Percentiles rank a stretch among this genome's conserved stretches.
Evolutionary conservation across 2,888 invertebrate species (phyloP).

Genomic region (Euproctis similis): DNA sequence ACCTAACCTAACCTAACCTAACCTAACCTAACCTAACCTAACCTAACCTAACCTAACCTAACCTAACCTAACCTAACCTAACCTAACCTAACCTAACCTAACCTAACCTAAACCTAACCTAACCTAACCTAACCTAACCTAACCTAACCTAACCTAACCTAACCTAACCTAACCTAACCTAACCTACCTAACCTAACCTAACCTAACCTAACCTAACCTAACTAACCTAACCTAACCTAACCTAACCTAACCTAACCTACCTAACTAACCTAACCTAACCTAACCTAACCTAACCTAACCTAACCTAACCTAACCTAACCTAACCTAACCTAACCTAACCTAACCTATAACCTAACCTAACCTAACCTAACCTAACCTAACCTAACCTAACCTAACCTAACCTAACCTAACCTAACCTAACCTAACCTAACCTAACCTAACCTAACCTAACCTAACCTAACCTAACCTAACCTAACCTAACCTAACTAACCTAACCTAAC

Average conservation of each 20-base stretch:
- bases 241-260: too few relatives aligned
- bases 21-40: constrained; percentile 5
- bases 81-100: constrained; percentile 5
- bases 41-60: constrained; percentile 4
- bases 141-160: constrained; percentile 4
- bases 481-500: constrained; percentile 3
- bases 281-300: constrained; percentile 9
- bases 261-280: constrained; percentile 12
- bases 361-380: constrained; percentile 9
- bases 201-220: constrained; percentile 11
- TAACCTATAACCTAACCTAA: constrained; percentile 9
- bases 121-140: constrained; percentile 5
- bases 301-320: constrained; percentile 8
- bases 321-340: constrained; percentile 9
- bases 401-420: constrained; percentile 9
- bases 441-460: constrained; percentile 6
- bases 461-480: too few relatives aligned
- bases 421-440: constrained; percentile 9
- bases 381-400: constrained; percentile 9
- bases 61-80: constrained; percentile 5
- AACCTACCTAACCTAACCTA: too few relatives aligned
- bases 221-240: constrained; percentile 10
- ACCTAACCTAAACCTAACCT: too few relatives aligned
- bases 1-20: constrained; percentile 6
- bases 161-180: constrained; percentile 7